Evolutionary conservation across 2,888 invertebrate species (phyloP), one percentile per base, ranked within the genome.

Genomic region (Cyrtodaria siliqua): DNA sequence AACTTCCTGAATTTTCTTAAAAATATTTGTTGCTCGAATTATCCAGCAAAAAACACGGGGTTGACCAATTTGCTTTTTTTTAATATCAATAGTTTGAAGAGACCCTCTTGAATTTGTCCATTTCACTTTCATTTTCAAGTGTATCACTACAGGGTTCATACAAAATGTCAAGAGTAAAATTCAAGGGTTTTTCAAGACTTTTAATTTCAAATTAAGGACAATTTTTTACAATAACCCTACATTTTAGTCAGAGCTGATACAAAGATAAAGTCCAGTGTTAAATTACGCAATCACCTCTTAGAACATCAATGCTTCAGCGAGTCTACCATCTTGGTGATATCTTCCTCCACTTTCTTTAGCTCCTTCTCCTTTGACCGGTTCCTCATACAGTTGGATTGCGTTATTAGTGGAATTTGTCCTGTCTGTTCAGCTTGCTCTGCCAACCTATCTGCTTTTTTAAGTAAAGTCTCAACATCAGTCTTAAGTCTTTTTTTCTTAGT

Each of bases 351-450:
- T 16, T 38, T 38, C 40, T 38, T 38, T 38, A 38, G 8, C 40
- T 38, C 40, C 20, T 57, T 57, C 57, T 57, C 55, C 38, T 57
- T 57, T 2, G 38, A 20, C 18, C 38, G n/a, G 20, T 57, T 20
- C 20, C 57, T 57, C 18, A 38, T 8, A 33, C 38, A 33, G 40
- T 57, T 57, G 2, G 57, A 38, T n/a, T 57, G 38, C 18, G 57
- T 20, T 33, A 57, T 57, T 8, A 33, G 38, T 6, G 57, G 9
- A 14, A 57, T 18, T 29, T 57, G 29, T 6, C 57, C 55, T 33
- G 26, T 55, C 16, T 29, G 26, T 29, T 42, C 57, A 20, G 42
- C 38, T 27, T 38, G 27, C 12, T 57, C 57, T 20, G 57, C 57
- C 42, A 57, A n/a, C 18, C 40, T 57, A 24, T 38, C 42, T 9